phyloP scores from a whole-genome alignment of 2,113 vertebrate genomes.

The Brachirus orientalis region DNA sequence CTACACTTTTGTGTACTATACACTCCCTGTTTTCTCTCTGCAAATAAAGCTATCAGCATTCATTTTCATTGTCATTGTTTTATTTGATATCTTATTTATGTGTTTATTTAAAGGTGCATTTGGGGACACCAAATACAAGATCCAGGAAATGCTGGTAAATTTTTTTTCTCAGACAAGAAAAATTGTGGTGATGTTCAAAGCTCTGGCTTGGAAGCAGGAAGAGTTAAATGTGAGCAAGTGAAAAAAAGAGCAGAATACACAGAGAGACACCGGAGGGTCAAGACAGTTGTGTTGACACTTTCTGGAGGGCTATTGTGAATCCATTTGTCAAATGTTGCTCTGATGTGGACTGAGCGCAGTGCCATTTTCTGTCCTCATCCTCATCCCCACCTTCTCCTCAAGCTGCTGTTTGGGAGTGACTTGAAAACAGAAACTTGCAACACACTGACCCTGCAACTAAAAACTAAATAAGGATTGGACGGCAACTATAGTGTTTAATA shows the following conservation, averaged over 20 bases:
- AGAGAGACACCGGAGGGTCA: constrained; percentile 69
- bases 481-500: constrained; percentile 12
- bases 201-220: constrained; percentile 6
- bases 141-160: constrained; percentile 21
- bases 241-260: constrained; percentile 22
- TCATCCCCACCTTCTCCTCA: constrained; percentile 74
- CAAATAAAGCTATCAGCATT: constrained; percentile 80
- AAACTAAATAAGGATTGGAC: no score
- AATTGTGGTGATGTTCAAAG: constrained; percentile 5
- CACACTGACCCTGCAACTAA: constrained; percentile 34
- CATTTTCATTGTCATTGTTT: constrained; percentile 44
- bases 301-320: constrained; percentile 55
- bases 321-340: constrained; percentile 56
- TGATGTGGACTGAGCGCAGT: constrained; percentile 64
- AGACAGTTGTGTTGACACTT: constrained; percentile 56
- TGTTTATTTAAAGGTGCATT: background rate
- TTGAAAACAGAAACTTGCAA: constrained; percentile 52
- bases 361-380: constrained; percentile 79
- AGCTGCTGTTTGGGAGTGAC: constrained; percentile 74
- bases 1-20: constrained; percentile 48
- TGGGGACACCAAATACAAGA: background rate
- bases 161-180: background rate
- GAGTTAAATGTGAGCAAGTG: constrained; percentile 17
- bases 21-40: constrained; percentile 15
- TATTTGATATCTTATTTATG: constrained; percentile 30